Conservation (phyloP, 2,113 vertebrate genomes). For the Gorsachius goisagi region DNA sequence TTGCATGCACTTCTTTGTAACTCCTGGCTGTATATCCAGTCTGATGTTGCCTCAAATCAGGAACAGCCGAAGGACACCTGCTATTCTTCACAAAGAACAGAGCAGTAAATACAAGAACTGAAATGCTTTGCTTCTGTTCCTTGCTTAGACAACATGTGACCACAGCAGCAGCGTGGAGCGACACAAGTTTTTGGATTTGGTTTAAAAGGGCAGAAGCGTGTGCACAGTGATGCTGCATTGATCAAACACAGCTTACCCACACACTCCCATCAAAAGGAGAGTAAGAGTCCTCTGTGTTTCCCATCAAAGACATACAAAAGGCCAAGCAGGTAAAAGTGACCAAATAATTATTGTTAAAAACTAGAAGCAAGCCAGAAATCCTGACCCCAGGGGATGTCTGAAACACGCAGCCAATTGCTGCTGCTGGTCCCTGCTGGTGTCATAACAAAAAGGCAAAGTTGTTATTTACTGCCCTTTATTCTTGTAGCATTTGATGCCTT, state of each 20-base stretch:
- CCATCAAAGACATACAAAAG: not conserved
- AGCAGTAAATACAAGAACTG: conserved; percentile 31
- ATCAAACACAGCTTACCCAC: not conserved
- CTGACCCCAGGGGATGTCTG: not conserved
- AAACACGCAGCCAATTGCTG: not conserved
- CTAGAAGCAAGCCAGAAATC: not conserved
- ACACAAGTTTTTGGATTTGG: not conserved
- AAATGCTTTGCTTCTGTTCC: not conserved
- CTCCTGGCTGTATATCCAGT: not conserved
- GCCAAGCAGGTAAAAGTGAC: not conserved
- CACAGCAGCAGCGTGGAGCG: not conserved
- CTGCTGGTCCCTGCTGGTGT: not conserved
- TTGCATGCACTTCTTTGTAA: conserved; percentile 15
- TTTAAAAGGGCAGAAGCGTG: not conserved
- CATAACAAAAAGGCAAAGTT: not conserved
- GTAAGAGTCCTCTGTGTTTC: not conserved
- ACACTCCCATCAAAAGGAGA: not conserved
- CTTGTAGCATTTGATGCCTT: not conserved
- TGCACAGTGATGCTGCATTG: not conserved
- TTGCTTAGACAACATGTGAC: not conserved
- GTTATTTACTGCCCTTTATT: conserved; percentile 20
- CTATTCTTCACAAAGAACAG: not conserved
- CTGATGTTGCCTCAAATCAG: conserved; percentile 29
- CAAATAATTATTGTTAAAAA: not conserved
- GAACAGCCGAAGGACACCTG: not conserved